Evolutionary conservation across 2,888 invertebrate species (phyloP).

Genomic region (Calliopum simillimum): DNA sequence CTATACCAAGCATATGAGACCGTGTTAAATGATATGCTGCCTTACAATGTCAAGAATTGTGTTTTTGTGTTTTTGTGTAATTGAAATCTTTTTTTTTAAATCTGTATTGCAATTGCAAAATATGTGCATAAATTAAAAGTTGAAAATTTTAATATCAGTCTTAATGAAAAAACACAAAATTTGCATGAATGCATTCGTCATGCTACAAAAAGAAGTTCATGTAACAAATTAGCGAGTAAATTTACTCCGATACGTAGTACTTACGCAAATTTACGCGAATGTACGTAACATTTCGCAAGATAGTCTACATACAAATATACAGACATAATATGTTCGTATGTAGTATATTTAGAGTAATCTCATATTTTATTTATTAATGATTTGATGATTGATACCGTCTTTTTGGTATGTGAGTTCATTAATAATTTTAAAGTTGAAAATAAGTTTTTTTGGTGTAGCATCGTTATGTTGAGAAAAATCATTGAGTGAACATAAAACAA

Average conservation of each 20-base stretch:
- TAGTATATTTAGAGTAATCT: too few relatives aligned
- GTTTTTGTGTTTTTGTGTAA: neutral
- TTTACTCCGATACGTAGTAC: neutral
- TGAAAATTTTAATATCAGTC: neutral
- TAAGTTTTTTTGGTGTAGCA: too few relatives aligned
- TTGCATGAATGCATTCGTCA: neutral
- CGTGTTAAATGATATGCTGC: too few relatives aligned
- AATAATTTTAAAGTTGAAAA: too few relatives aligned
- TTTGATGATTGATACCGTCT: too few relatives aligned
- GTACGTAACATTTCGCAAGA: conserved; percentile 33
- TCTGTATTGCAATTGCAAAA: neutral
- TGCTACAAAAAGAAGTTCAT: conserved; percentile 16
- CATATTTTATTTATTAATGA: too few relatives aligned
- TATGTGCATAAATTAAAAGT: too few relatives aligned
- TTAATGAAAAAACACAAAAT: neutral
- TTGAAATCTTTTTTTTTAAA: neutral
- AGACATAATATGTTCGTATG: too few relatives aligned
- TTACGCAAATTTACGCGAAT: conserved; percentile 20
- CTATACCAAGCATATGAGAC: neutral
- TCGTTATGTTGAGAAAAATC: too few relatives aligned
- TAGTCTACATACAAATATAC: neutral
- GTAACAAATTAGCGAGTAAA: conserved; percentile 18
- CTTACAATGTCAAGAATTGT: conserved; percentile 3
- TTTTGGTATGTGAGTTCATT: too few relatives aligned
- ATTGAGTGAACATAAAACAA: too few relatives aligned